Conservation (phyloP, 2,888 invertebrate genomes). For the Holacanthella duospinosa region DNA sequence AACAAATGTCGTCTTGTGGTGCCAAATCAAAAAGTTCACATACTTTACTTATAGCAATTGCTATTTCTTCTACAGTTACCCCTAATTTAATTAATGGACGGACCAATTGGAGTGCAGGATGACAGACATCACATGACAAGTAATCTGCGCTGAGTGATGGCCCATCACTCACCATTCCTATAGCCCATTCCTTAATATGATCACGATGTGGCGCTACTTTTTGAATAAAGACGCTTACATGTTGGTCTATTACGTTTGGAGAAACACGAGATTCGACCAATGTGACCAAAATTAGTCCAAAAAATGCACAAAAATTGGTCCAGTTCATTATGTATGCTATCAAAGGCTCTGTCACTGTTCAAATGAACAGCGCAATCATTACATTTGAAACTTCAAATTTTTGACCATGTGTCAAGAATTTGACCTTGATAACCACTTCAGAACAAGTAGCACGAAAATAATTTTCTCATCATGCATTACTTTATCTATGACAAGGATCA, state of each 20-base stretch:
- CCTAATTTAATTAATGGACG: neutral
- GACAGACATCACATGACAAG: constrained; percentile 19
- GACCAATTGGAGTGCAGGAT: neutral
- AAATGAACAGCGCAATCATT: too few relatives aligned
- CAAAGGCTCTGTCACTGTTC: too few relatives aligned
- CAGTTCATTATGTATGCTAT: too few relatives aligned
- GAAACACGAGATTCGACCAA: neutral
- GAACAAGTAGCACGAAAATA: too few relatives aligned
- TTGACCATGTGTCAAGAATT: too few relatives aligned
- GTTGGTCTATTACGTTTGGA: neutral
- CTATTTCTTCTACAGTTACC: neutral
- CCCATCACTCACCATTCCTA: neutral
- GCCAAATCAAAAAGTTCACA: constrained; percentile 18
- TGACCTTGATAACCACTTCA: too few relatives aligned
- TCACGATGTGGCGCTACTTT: neutral
- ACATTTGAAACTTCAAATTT: too few relatives aligned
- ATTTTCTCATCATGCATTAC: too few relatives aligned
- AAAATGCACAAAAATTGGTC: too few relatives aligned
- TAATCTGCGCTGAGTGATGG: constrained; percentile 13
- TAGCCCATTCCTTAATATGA: neutral
- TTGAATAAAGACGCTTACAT: neutral
- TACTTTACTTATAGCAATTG: constrained; percentile 10
- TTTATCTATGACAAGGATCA: too few relatives aligned
- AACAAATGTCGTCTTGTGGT: constrained; percentile 22
- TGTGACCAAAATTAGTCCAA: neutral